Evolutionary conservation across 2,113 vertebrate species (phyloP), one percentile per base, ranked within the genome.

Genomic region (Brachyhypopomus occidentalis): DNA sequence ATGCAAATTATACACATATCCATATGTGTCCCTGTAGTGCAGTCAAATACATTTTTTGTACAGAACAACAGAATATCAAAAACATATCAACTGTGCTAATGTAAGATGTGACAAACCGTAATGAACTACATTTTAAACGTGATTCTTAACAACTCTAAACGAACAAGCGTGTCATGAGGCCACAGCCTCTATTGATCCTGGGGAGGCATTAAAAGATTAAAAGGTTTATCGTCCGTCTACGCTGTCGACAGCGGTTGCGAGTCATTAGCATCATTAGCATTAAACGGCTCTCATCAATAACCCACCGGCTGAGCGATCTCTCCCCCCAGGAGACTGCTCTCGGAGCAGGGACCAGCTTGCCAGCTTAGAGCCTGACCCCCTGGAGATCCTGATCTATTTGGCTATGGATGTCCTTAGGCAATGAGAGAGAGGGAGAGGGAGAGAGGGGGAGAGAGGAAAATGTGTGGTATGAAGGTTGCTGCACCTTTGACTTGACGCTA

Each of bases 211-310:
- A 92, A 90, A 87, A 89, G 91, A 90, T 92, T 91, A 91, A 91
- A 92, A 88, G 90, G 90, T 90, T 89, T 84, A 75, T 86, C 87
- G 59, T 87, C 85, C 84, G 85, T 80, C 84, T 9, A 81, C 72
- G 86, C 84, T 90, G 90, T 91, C 89, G 91, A 92, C 89, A 89
- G 87, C 85, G 78, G 82, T 86, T 83, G 67, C 86, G 87, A 92
- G 86, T 91, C 91, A 92, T 92, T 92, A 89, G 80, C 11, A 77
- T 84, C 85, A 90, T 92, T 92, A 93, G 89, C 89, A 92, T 90
- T 89, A 90, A 89, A 87, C 90, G 83, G 85, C 82, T 88, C 72
- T 89, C 89, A 91, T 92, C 91, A 91, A 93, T 93, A 92, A 91
- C 87, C 85, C 85, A 77, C 88, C 63, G 89, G 87, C 85, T 74